Base-by-base conservation (phyloP, 2,113 vertebrate genomes). In the Chaetorhynchus papuensis region DNA sequence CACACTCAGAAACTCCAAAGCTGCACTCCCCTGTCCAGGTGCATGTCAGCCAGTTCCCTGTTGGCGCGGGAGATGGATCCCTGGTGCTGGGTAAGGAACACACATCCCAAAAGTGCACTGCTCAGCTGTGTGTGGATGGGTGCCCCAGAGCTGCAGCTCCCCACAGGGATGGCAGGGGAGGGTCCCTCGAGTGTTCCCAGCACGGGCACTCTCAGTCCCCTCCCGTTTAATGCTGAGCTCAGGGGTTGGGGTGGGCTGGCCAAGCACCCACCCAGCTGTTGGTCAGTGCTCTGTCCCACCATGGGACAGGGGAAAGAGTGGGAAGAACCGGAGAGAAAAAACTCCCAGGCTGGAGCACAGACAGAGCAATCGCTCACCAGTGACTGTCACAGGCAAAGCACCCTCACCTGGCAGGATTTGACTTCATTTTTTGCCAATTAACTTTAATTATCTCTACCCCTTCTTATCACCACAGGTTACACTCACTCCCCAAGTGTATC, bases 231-330 rank as follows among this genome's bases (percentile, higher is more conserved):
- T 10, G 3, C 41, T 1, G 27, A 59, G 44, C 44, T 42, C 44
- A 82, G 9, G 14, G 59, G 2, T 0, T 13, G 30, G 19, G 39
- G 17, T 42, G 74, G 52, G 53, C n/a, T 57, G 75, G 65, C 33
- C 41, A 47, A 63, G 44, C 53, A 59, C 59, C 30, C 74, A n/a
- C 23, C 20, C 69, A 30, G 47, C 42, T 70, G 7, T 15, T 27
- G 53, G 27, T 11, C 78, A 30, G 3, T 23, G 24, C 42, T 35
- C 19, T 7, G 2, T 8, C 1, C 35, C 8, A 1, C 14, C 5
- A 0, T 0, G 0, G 19, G 6, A 31, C 26, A 15, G 11, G n/a
- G 35, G 3, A 44, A 27, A 23, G 49, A 61, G 12, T 5, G 10
- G 31, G 35, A 28, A 63, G 14, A 61, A 49, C 2, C 0, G 22